phyloP scores from a whole-genome alignment of 2,888 invertebrate species.

The Drosophila anomalata region DNA sequence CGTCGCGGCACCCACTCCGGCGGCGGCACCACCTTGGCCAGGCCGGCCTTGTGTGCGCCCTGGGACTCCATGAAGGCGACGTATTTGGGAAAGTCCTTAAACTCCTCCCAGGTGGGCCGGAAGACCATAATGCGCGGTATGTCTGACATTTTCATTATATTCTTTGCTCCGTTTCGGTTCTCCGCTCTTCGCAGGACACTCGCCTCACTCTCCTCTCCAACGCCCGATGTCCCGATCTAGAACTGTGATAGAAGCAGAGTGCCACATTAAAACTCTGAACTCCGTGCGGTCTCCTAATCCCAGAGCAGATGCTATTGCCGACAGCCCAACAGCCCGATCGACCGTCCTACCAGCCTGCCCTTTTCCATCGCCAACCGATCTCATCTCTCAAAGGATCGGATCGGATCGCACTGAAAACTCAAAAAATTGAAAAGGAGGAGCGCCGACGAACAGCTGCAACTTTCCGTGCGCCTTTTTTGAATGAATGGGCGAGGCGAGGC shows the following conservation, averaged over 20 bases:
- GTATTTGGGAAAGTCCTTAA: slow-evolving; percentile 96
- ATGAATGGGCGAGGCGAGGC: slow-evolving; percentile 52
- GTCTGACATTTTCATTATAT: slow-evolving; percentile 60
- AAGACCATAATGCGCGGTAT: slow-evolving; percentile 86
- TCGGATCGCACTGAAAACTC: slow-evolving; percentile 33
- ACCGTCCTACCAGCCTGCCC: slow-evolving; percentile 24
- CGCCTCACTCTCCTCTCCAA: not conserved
- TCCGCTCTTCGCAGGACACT: not conserved
- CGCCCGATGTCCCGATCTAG: slow-evolving; percentile 43
- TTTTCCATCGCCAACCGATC: slow-evolving; percentile 5
- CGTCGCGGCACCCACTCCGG: slow-evolving; percentile 97
- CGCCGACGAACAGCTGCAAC: slow-evolving; percentile 70
- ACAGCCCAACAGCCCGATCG: slow-evolving; percentile 13
- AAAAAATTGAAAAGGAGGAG: slow-evolving; percentile 34
- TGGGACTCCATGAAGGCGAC: slow-evolving; percentile 95
- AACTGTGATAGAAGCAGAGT: slow-evolving; percentile 47
- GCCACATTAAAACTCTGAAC: slow-evolving; percentile 26
- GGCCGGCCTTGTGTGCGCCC: slow-evolving; percentile 97
- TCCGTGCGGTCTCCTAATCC: slow-evolving; percentile 37
- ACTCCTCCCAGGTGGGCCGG: slow-evolving; percentile 98
- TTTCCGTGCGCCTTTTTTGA: slow-evolving; percentile 65
- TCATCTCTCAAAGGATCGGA: slow-evolving; percentile 18
- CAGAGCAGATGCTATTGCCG: slow-evolving; percentile 30
- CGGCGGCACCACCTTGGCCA: slow-evolving; percentile 98
- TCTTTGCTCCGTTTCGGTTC: slow-evolving; percentile 2